These are phyloP conservation scores for Chorisops tibialis DNA, from an alignment of 2,888 invertebrate species.

Conservation along the genomic window DNA sequence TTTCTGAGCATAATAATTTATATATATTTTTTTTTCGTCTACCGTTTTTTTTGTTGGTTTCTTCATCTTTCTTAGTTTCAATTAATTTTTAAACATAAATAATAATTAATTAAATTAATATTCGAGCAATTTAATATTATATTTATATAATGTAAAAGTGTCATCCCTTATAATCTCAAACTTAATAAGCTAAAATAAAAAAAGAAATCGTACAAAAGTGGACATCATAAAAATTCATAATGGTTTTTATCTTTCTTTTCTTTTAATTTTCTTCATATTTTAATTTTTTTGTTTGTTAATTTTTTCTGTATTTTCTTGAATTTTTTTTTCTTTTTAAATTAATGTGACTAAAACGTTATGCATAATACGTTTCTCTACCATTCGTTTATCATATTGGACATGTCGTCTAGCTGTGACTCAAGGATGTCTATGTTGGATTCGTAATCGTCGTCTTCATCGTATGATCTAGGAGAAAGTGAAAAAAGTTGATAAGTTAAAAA, in stretches of 20 bases:
- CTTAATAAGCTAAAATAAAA: constrained; percentile 10
- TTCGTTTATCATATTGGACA: constrained; percentile 35
- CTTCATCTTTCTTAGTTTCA: neutral
- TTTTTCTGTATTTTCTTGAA: too few relatives aligned
- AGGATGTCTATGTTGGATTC: constrained; percentile 36
- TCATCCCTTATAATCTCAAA: constrained; percentile 8
- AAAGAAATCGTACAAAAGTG: constrained; percentile 22
- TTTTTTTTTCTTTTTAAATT: neutral
- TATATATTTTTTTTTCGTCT: neutral
- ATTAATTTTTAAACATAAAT: constrained; percentile 11
- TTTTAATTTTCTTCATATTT: constrained; percentile 14
- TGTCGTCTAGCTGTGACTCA: constrained; percentile 36
- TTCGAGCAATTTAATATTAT: constrained; percentile 18
- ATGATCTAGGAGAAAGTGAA: constrained; percentile 30
- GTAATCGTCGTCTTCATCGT: constrained; percentile 36
- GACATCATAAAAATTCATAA: constrained; percentile 1
- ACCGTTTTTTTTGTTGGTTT: neutral
- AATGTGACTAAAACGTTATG: too few relatives aligned
- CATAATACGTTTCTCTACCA: constrained; percentile 31
- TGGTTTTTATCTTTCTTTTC: constrained; percentile 1
- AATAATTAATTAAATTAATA: constrained; percentile 4
- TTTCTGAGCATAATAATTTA: constrained; percentile 5
- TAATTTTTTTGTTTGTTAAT: neutral
- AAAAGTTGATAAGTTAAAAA: neutral
- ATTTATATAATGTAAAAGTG: neutral